Evolutionary conservation across 1,140 invertebrate genomes (phyloP).

Genomic region (Drosophila arizonae): DNA sequence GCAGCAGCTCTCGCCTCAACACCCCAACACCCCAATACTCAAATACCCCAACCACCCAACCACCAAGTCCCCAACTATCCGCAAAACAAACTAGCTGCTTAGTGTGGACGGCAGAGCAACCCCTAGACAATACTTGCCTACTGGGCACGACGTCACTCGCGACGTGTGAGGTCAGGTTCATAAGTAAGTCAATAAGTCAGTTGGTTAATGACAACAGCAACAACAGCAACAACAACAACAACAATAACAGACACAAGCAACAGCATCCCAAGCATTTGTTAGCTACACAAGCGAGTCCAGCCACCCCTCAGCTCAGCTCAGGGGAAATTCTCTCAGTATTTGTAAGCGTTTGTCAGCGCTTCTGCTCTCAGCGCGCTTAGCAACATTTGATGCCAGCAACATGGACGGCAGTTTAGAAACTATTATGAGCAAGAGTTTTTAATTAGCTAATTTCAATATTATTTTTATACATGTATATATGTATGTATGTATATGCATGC

Average conservation of each 20-base stretch:
- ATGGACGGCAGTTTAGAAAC: not conserved
- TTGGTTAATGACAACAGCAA: slow-evolving; percentile 71
- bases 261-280: slow-evolving; percentile 1
- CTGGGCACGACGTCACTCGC: slow-evolving; percentile 40
- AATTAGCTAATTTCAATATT: not conserved
- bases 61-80: not conserved
- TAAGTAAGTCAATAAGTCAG: slow-evolving; percentile 78
- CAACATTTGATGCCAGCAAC: slow-evolving; percentile 47
- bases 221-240: slow-evolving; percentile 32
- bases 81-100: slow-evolving; percentile 8
- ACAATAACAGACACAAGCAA: slow-evolving; percentile 4
- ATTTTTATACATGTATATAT: too few relatives aligned
- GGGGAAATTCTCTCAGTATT: slow-evolving; percentile 36
- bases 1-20: not conserved
- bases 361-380: slow-evolving; percentile 14
- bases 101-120: slow-evolving; percentile 11
- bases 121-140: slow-evolving; percentile 31
- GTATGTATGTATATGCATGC: too few relatives aligned
- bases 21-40: too few relatives aligned
- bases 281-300: not conserved
- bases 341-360: slow-evolving; percentile 33
- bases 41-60: not conserved
- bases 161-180: slow-evolving; percentile 75
- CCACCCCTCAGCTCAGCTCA: slow-evolving; percentile 2
- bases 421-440: too few relatives aligned